Evolutionary conservation across 2,888 invertebrate genomes (phyloP), one percentile per base, ranked within the genome.

Genomic region (Caenorhabditis sp.): DNA sequence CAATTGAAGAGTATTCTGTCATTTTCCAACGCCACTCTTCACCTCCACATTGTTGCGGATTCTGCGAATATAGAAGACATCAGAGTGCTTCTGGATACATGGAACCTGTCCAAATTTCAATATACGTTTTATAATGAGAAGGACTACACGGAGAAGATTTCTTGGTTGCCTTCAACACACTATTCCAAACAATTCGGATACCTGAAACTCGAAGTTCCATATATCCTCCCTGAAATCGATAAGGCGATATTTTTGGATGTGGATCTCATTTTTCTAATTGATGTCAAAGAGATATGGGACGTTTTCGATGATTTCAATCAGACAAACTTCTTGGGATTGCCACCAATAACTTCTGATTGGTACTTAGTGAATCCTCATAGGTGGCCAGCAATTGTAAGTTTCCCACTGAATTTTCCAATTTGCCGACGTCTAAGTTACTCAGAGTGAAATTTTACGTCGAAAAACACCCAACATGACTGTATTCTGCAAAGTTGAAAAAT

Each of bases 201-300:
- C 9, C 18, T 47, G 47, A 47, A 47, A 18, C 47, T 47, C 5
- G 47, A 18, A 11, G 3, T 47, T n/a, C 47, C 18, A 2, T 2
- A 47, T 20, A 47, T 47, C 9, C 2, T 47, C 18, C n/a, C 2
- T n/a, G 5, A 18, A 3, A 18, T 18, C 18, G 47, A 47, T 5
- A 47, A 47, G 20, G 47, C 18, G 18, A n/a, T 47, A 4, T 18
- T 9, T 6, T 5, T 47, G 18, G 47, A 47, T 47, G 47, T 47
- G n/a, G 47, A 47, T 20, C 18, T 47, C 18, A 18, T 47, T n/a
- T 2, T 47, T 3, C 47, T 18, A 18, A 18, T 47, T 2, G 20
- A 47, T 11, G 47, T 47, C 18, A 47, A 47, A 18, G 47, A 47
- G 47, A 4, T 47, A 47, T 47, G 47, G 47, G 47, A 47, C 47